Percentiles rank a stretch among this genome's conserved stretches.
Evolutionary conservation across 2,888 invertebrate genomes (phyloP).

Genomic region (Anthrax anthrax): DNA sequence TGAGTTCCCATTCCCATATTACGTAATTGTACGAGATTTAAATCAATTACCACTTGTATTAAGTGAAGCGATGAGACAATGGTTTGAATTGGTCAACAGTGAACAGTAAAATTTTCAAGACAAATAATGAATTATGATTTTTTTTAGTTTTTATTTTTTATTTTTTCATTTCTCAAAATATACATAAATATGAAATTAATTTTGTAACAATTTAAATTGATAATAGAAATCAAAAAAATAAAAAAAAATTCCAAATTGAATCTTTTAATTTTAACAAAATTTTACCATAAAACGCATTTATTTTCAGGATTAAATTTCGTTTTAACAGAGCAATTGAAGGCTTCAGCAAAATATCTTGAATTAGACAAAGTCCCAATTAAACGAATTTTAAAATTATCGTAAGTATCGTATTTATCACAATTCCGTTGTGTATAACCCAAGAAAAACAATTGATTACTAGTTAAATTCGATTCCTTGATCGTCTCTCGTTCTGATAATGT

Average conservation of each 20-base stretch:
- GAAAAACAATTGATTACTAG: constrained; percentile 16
- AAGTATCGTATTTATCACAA: constrained; percentile 10
- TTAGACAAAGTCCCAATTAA: too few relatives aligned
- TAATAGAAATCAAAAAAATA: too few relatives aligned
- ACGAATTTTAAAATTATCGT: too few relatives aligned
- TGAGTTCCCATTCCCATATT: constrained; percentile 95
- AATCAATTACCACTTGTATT: constrained; percentile 75
- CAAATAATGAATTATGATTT: too few relatives aligned
- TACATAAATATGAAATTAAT: too few relatives aligned
- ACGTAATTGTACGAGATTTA: constrained; percentile 83
- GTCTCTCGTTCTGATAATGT: constrained; percentile 8
- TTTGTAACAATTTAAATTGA: too few relatives aligned
- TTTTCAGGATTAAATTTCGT: not conserved
- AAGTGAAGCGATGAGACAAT: constrained; percentile 92
- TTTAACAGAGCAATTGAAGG: not conserved
- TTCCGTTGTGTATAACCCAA: constrained; percentile 15
- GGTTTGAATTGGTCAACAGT: constrained; percentile 86
- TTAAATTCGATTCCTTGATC: constrained; percentile 10
- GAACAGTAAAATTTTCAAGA: constrained; percentile 21
- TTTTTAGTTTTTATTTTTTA: not conserved
- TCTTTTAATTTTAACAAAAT: too few relatives aligned
- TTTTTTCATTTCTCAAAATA: not conserved
- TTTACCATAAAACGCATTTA: not conserved
- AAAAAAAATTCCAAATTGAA: too few relatives aligned
- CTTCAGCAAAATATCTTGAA: not conserved